Conservation (phyloP, 2,888 invertebrate genomes). For the Thelaira solivaga region DNA sequence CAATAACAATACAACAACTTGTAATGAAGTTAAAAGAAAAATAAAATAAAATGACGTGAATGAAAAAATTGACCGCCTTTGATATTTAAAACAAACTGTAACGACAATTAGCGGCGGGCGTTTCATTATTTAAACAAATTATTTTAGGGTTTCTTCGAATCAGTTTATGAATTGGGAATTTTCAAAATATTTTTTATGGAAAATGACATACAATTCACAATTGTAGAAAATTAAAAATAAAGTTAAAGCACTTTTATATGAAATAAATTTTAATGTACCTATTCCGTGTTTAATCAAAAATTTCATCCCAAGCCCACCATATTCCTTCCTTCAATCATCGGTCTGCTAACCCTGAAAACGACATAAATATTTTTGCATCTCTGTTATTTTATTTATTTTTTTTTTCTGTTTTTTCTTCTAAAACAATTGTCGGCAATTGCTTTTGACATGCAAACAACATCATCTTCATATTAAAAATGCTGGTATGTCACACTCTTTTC, state of each 20-base stretch:
- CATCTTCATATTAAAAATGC: conserved; percentile 36
- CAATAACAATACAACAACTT: conserved; percentile 26
- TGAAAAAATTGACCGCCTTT: conserved; percentile 48
- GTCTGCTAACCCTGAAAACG: conserved; percentile 26
- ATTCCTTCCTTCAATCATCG: not conserved
- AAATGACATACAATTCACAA: no score
- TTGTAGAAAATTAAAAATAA: no score
- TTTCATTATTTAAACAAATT: conserved; percentile 51
- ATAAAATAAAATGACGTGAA: conserved; percentile 13
- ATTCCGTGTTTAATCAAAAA: no score
- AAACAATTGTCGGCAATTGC: conserved; percentile 68
- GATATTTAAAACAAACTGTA: conserved; percentile 47
- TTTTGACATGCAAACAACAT: conserved; percentile 74
- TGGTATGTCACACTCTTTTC: conserved; percentile 25
- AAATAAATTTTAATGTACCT: no score
- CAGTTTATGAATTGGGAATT: not conserved
- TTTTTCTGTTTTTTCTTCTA: conserved; percentile 6
- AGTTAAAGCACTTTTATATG: no score
- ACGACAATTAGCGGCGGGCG: conserved; percentile 63
- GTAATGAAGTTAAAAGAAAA: not conserved
- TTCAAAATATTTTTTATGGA: no score
- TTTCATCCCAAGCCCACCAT: no score
- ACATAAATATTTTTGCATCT: conserved; percentile 54
- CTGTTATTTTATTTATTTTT: conserved; percentile 15
- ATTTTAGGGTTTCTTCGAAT: conserved; percentile 43